phyloP scores from a whole-genome alignment of 2,888 invertebrate species.

The Tigriopus californicus region DNA sequence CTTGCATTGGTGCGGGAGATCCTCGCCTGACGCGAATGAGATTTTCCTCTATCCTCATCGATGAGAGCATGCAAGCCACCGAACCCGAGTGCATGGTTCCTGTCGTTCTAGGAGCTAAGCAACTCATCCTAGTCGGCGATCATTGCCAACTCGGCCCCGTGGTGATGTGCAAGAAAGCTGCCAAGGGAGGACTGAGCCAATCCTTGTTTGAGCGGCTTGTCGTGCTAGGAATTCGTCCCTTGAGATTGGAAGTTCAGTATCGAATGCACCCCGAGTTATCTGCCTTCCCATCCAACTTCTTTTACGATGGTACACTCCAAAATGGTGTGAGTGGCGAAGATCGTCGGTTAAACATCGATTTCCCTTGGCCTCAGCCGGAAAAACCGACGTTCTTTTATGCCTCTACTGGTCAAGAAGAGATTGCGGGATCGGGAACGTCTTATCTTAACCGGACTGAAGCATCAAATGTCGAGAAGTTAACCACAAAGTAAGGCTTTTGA shows the following conservation, averaged over 20 bases:
- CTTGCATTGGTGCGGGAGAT: constrained; percentile 96
- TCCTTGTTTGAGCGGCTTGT: constrained; percentile 92
- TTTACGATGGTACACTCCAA: constrained; percentile 95
- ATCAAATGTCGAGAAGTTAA: constrained; percentile 92
- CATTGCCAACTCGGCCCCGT: constrained; percentile 50
- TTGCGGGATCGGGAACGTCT: constrained; percentile 94
- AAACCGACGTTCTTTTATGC: constrained; percentile 98
- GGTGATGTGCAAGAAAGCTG: constrained; percentile 98
- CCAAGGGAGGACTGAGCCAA: constrained; percentile 71
- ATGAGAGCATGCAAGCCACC: constrained; percentile 92
- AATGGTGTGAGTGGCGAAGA: constrained; percentile 83
- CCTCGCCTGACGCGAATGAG: constrained; percentile 76
- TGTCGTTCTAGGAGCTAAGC: constrained; percentile 88
- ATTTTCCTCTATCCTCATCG: constrained; percentile 87
- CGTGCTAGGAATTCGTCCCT: constrained; percentile 87
- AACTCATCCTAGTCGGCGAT: constrained; percentile 71
- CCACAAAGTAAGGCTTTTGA: constrained; percentile 37
- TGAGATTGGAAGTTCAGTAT: constrained; percentile 91
- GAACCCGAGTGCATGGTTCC: constrained; percentile 95
- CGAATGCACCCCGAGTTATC: constrained; percentile 97
- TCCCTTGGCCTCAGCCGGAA: constrained; percentile 91
- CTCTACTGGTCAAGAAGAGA: constrained; percentile 91
- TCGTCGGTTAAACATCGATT: constrained; percentile 43
- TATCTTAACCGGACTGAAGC: constrained; percentile 97
- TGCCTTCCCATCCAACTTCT: constrained; percentile 95